Evolutionary conservation across 1,140 invertebrate genomes (phyloP).

Genomic region (Cecropterus lyciades): DNA sequence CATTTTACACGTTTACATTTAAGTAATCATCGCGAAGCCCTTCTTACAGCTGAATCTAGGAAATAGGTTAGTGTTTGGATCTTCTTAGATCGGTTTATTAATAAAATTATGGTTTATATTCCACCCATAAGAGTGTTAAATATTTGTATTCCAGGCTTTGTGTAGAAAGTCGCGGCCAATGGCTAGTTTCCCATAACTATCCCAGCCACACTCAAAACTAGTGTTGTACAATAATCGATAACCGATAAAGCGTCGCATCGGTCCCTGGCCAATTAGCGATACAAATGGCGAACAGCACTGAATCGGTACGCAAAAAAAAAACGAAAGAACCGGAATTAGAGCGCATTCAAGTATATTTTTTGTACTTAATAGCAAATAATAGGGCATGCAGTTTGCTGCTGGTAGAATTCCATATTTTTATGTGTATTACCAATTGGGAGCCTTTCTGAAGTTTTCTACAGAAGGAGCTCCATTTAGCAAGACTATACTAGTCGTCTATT

Average conservation of each 20-base stretch:
- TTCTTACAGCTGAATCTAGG: too few relatives aligned
- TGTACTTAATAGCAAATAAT: constrained; percentile 27
- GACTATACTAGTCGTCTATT: too few relatives aligned
- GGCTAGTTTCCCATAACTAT: constrained; percentile 4
- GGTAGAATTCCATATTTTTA: not conserved
- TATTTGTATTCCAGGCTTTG: too few relatives aligned
- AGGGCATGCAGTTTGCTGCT: constrained; percentile 25
- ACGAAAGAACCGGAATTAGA: constrained; percentile 38
- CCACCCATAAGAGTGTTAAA: too few relatives aligned
- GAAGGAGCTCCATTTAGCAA: too few relatives aligned
- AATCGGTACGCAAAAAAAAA: constrained; percentile 36
- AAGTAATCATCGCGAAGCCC: too few relatives aligned
- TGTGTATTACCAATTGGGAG: not conserved
- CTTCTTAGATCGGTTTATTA: too few relatives aligned
- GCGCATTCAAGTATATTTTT: constrained; percentile 34
- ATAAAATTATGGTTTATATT: too few relatives aligned
- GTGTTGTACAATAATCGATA: constrained; percentile 34
- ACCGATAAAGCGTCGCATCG: constrained; percentile 36
- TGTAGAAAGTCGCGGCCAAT: too few relatives aligned
- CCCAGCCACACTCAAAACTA: constrained; percentile 15
- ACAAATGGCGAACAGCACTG: constrained; percentile 40
- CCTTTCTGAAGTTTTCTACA: too few relatives aligned
- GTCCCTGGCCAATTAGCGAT: constrained; percentile 38
- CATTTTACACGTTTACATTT: too few relatives aligned
- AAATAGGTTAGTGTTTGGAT: too few relatives aligned